Base-by-base conservation (phyloP, 2,797 vertebrate species). In the Botia almorhae region DNA sequence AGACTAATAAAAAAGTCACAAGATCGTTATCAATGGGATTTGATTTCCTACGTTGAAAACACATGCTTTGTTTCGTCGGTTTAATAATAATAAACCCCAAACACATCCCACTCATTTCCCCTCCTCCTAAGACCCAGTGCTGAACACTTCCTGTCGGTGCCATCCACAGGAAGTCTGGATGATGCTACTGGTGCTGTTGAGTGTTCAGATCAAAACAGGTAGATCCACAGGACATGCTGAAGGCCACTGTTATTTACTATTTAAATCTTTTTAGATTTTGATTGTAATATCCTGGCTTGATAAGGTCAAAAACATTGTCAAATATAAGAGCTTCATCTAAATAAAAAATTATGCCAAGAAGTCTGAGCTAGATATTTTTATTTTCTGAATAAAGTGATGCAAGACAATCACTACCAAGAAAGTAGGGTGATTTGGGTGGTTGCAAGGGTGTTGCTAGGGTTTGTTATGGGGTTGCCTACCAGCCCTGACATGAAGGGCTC, bases 101-200 rank as follows among this genome's bases (percentile, higher is more conserved):
- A 64, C 79, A 85, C 80, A 78, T 86, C 84, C 82, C 72, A 85
- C 88, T 85, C 82, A 46, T 87, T 85, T 88, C 77, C 85, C 80
- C 87, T 90, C 82, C 87, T 89, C 86, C 85, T 81, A 85, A 85
- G 88, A 87, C 81, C 84, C 85, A 82, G 84, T 85, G 88, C 81
- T 81, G 80, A 83, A 71, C 79, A 86, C 86, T 90, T 93, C 91
- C 92, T 91, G 90, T 85, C 90, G 89, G 90, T 91, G 87, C 84
- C 88, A 90, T 90, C 84, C 86, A 88, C 65, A 89, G 92, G 91
- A 92, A 92, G 89, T 91, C 87, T 90, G 90, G 87, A 88, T 87
- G 89, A 81, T 89, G 90, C 87, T 90, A 82, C 87, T 63, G 50
- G 50, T 85, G 88, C 85, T 90, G 86, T 83, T 87, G 87, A 74